Base-by-base conservation (phyloP, 64 coral and sea anemone genomes). In the Actinia tenebrosa region DNA sequence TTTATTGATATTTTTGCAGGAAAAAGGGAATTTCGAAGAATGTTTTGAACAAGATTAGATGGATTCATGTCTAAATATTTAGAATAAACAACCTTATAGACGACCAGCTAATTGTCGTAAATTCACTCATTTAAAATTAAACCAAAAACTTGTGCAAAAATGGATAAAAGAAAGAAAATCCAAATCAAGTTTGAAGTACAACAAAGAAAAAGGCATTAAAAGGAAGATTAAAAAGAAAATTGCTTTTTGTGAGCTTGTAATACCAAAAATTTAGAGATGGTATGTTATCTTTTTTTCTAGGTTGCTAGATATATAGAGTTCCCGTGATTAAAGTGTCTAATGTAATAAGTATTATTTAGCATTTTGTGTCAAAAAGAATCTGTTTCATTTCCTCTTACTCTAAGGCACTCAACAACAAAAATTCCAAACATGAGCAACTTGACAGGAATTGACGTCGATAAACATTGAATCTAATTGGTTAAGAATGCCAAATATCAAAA, bases 61-160 rank as follows among this genome's bases (percentile, higher is more conserved):
- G 63, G 63, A 66, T 66, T 66, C 63, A 22, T n/a, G 63, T 66
- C 63, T 66, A 66, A 66, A 66, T 66, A 66, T 66, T 66, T 66
- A 66, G n/a, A 66, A 66, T 23, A 66, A 66, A 66, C n/a, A 66
- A 10, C n/a, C n/a, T 66, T 66, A n/a, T n/a, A 66, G n/a, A 66
- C 19, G 63, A 66, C 63, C 20, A 23, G 63, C 63, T 66, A 25
- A 66, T 66, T 66, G 63, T 61, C 16, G 60, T 61, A 4, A 16
- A n/a, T 66, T n/a, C 4, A n/a, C n/a, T 23, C 7, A 22, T 6
- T 23, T 23, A 66, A 66, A 66, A 9, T 4, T 23, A n/a, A 66
- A 66, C 1, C 63, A 7, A 66, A n/a, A 66, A n/a, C 19, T 66
- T 66, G 63, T 66, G 7, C 19, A 66, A 66, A 66, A 66, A 8